These are phyloP conservation scores for Polyommatus icarus DNA, from an alignment of 2,888 invertebrate genomes.

Conservation along the genomic window DNA sequence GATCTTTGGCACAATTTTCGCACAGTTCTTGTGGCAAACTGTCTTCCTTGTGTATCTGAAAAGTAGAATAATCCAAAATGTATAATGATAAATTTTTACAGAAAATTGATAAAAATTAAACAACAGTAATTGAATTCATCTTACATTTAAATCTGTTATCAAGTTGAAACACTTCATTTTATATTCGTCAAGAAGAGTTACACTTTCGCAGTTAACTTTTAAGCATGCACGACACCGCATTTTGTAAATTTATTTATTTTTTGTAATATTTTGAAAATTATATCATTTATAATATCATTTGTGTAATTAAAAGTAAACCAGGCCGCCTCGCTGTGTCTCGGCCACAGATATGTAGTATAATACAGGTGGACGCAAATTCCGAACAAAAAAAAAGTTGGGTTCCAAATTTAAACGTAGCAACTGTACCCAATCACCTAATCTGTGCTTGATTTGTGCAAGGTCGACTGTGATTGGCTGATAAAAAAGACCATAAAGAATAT, in stretches of 20 bases:
- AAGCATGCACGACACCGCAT: slow-evolving; percentile 66
- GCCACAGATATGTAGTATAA: no score
- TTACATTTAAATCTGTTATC: slow-evolving; percentile 59
- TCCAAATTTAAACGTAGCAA: no score
- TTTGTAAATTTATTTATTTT: background rate
- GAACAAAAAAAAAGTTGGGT: no score
- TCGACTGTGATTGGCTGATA: no score
- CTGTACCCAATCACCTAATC: no score
- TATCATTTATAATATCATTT: no score
- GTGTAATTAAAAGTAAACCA: no score
- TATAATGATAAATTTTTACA: background rate
- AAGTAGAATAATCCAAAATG: slow-evolving; percentile 34
- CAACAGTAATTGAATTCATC: slow-evolving; percentile 4
- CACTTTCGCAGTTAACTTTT: slow-evolving; percentile 43
- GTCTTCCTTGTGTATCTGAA: slow-evolving; percentile 53
- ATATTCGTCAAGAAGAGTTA: slow-evolving; percentile 50
- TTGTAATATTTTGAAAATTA: no score
- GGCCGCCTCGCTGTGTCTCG: no score
- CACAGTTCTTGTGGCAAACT: slow-evolving; percentile 56
- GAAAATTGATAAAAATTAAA: background rate
- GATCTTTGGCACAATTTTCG: slow-evolving; percentile 48
- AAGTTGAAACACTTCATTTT: slow-evolving; percentile 55
- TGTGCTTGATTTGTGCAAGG: no score
- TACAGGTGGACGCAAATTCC: no score
- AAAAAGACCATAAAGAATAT: no score